phyloP scores from a whole-genome alignment of 2,888 invertebrate genomes.

The Autographa pulchrina region DNA sequence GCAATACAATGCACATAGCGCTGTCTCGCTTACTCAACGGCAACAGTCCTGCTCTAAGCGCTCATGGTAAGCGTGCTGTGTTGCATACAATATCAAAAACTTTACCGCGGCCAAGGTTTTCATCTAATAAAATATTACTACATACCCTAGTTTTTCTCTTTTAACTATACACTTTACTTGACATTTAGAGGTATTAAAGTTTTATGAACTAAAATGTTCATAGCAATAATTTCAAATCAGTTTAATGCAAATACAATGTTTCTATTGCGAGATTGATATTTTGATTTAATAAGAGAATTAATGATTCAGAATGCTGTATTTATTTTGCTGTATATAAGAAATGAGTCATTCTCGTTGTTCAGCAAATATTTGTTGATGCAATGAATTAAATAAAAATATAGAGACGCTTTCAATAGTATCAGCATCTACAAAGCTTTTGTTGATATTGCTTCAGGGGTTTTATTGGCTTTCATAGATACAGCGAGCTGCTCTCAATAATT shows the following conservation, averaged over 20 bases:
- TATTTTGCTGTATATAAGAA: conserved; percentile 35
- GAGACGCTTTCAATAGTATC: background rate
- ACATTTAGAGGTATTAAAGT: background rate
- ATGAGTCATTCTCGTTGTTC: conserved; percentile 31
- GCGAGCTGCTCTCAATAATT: background rate
- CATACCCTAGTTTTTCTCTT: background rate
- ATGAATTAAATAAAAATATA: conserved; percentile 39
- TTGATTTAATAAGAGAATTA: conserved; percentile 24
- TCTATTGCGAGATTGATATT: conserved; percentile 32
- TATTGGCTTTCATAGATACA: background rate
- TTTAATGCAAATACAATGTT: conserved; percentile 28
- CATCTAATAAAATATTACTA: background rate
- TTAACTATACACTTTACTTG: background rate
- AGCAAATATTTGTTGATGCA: conserved; percentile 47
- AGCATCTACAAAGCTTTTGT: background rate
- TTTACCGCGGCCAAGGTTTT: background rate
- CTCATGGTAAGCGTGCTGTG: background rate
- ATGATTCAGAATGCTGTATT: conserved; percentile 5
- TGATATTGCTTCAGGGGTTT: background rate
- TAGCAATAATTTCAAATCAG: background rate
- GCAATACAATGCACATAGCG: too few species aligned
- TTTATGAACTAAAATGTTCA: conserved; percentile 3
- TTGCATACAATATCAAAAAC: conserved; percentile 13
- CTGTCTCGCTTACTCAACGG: too few species aligned
- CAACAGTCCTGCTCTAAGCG: too few species aligned